Base-by-base conservation (phyloP, 2,113 vertebrate genomes). In the Halichoerus grypus region DNA sequence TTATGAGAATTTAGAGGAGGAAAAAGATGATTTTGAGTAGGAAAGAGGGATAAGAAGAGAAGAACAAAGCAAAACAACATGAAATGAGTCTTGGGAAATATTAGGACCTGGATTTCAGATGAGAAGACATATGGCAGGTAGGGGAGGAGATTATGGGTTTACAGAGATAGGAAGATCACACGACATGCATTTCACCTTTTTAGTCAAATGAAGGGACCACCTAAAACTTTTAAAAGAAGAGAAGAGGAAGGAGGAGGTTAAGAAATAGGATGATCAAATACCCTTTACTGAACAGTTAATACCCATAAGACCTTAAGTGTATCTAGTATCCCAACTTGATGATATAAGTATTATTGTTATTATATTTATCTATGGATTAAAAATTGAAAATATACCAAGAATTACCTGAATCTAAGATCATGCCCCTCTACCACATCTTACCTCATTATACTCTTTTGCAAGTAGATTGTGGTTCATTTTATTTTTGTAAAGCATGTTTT, bases 351-450 rank as follows among this genome's bases (percentile, higher is more conserved):
- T 51, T 71, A 36, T 26, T 53, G 16, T 16, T 19, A 61, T n/a
- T 88, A 46, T 39, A 67, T 42, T 67, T 10, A 77, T 42, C 33
- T 28, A 53, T 11, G 51, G 36, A 42, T 53, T 36, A 55, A 12
- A 86, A 84, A 77, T 14, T 16, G 5, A 83, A 92, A 96, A 28
- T 42, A 81, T 18, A 31, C 5, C 15, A 93, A 94, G 12, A 85
- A 59, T 22, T 83, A 28, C 16, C 13, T 61, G 36, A 90, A 42
- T 81, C 7, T n/a, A 74, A 85, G 93, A 31, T 4, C 5, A 31
- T 0, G 0, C 1, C 13, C 83, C 19, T 42, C 13, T 4, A 57
- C 4, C 31, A 24, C 4, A 39, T 59, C 16, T 36, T 28, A 53
- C 19, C 4, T 28, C 31, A 15, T 65, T 81, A 4, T 21, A 4